Evolutionary conservation across 1,140 invertebrate genomes (phyloP).

Genomic region (Drosophila subobscura): DNA sequence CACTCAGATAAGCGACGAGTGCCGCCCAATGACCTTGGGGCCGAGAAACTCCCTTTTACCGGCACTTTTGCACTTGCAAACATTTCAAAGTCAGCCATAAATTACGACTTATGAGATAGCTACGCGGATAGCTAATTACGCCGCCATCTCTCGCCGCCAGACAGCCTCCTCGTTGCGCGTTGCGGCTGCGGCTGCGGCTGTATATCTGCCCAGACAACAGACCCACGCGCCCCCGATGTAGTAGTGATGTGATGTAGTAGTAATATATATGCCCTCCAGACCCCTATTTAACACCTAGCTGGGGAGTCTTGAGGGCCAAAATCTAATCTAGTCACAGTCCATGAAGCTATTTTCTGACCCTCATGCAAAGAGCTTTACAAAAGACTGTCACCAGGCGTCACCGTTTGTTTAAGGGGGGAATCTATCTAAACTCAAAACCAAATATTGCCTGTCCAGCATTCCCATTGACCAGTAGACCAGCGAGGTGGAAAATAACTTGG

Average conservation of each 20-base stretch:
- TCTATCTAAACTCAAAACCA: constrained; percentile 18
- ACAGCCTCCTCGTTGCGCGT: no score
- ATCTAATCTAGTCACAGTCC: not conserved
- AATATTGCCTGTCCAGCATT: constrained; percentile 44
- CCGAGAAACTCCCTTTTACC: constrained; percentile 27
- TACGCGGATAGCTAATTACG: constrained; percentile 24
- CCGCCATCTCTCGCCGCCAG: constrained; percentile 23
- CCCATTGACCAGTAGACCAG: constrained; percentile 14
- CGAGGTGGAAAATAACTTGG: constrained; percentile 56
- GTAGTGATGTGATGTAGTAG: no score
- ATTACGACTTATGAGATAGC: constrained; percentile 3
- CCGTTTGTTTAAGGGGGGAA: not conserved
- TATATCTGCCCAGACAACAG: constrained; percentile 21
- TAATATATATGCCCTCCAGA: constrained; percentile 5
- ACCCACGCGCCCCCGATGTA: constrained; percentile 24
- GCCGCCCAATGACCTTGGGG: constrained; percentile 33
- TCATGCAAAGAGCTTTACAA: constrained; percentile 4
- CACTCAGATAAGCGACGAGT: constrained; percentile 28
- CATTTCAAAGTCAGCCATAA: constrained; percentile 33
- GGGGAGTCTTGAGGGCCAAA: constrained; percentile 3
- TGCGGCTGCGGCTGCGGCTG: not conserved
- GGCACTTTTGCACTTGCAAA: constrained; percentile 26
- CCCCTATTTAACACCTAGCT: constrained; percentile 34
- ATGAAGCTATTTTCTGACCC: not conserved
- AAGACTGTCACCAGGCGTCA: constrained; percentile 31